Conservation (phyloP, 2,888 invertebrate genomes). For the Cyclophora albipunctata region DNA sequence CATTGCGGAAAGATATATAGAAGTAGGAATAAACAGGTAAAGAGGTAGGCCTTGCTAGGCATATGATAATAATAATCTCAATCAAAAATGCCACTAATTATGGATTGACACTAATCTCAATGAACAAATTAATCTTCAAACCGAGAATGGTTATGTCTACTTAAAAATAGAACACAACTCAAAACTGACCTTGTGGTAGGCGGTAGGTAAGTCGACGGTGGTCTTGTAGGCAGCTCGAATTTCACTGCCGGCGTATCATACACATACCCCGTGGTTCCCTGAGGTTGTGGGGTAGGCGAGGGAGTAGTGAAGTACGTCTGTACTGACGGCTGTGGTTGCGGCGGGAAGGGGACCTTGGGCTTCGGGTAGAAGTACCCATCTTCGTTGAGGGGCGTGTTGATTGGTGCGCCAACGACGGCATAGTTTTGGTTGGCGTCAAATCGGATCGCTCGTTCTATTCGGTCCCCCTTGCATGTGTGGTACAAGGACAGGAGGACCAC, state of each 20-base stretch:
- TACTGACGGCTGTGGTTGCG: constrained; percentile 24
- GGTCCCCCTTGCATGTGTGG: constrained; percentile 53
- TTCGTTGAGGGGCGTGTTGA: constrained; percentile 52
- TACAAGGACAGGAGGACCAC: constrained; percentile 61
- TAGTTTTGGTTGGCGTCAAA: constrained; percentile 55
- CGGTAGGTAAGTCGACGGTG: constrained; percentile 14
- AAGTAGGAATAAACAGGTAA: too few relatives aligned
- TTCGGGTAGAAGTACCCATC: constrained; percentile 70
- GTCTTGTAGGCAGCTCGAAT: constrained; percentile 24
- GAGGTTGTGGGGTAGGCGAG: constrained; percentile 12
- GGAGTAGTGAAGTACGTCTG: constrained; percentile 18
- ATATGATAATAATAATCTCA: too few relatives aligned
- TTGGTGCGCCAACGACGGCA: constrained; percentile 54
- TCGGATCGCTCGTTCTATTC: constrained; percentile 46
- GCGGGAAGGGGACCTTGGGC: constrained; percentile 59
- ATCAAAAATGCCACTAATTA: too few relatives aligned
- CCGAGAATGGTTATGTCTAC: too few relatives aligned
- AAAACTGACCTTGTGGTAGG: constrained; percentile 9
- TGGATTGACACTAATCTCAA: too few relatives aligned
- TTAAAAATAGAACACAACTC: too few relatives aligned
- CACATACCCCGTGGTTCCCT: constrained; percentile 23
- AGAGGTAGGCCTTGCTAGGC: too few relatives aligned
- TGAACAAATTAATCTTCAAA: too few relatives aligned
- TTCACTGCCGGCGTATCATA: constrained; percentile 25
- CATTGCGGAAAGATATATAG: too few relatives aligned